Evolutionary conservation across 1,140 invertebrate genomes (phyloP), one percentile per base, ranked within the genome.

Genomic region (Drosophila subpulchrella): DNA sequence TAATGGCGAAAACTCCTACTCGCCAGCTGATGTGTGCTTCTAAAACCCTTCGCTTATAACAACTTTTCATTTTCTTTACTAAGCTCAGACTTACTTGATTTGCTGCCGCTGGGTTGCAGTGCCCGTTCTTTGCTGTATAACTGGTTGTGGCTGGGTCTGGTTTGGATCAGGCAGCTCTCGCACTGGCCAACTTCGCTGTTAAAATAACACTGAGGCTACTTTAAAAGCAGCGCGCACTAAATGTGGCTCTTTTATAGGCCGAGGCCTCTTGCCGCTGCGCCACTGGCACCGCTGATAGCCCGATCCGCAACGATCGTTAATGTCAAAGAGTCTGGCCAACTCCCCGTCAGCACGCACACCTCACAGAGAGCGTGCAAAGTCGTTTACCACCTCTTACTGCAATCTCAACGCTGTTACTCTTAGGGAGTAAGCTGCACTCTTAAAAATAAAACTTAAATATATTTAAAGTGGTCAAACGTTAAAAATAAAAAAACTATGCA

Each of bases 231-330:
- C 77, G 38, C 85, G 74, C 74, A 73, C 76, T 83, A 90, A 91
- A 91, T 91, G 72, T 50, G 67, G 67, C 30, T 71, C 80, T 91
- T 91, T 91, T 91, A 91, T 91, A 91, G 84, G 68, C 68, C 55
- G 67, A 41, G 39, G 48, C 30, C n/a, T 15, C 51, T 60, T 12
- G 36, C 32, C 20, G 54, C 36, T 62, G 59, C 59, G 27, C 55
- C 36, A n/a, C 60, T 17, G 39, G 36, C 44, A n/a, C 54, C 34
- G 41, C 54, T 68, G 41, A 65, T 41, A 44, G 56, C 57, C 61
- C 50, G 75, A 74, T 77, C 72, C 47, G 50, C 54, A 44, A 27
- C 82, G 81, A 86, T 85, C 78, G 68, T 78, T 81, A 86, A 86
- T 86, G 83, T 75, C 83, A 85, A 86, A 85, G 63, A 85, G 75